These are phyloP conservation scores for Nycteola revayana DNA, from an alignment of 2,888 invertebrate species.

Conservation along the genomic window DNA sequence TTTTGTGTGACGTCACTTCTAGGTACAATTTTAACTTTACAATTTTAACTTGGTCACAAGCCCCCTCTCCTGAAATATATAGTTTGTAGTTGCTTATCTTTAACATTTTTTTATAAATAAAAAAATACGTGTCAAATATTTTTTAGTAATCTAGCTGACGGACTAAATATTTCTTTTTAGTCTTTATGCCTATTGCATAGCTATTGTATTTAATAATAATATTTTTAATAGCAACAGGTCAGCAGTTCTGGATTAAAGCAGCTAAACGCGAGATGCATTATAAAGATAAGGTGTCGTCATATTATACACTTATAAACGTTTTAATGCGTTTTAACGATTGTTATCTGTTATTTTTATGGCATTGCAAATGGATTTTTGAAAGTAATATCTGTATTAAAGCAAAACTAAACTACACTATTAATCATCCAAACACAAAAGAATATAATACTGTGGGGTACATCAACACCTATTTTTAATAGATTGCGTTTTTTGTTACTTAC, in stretches of 20 bases:
- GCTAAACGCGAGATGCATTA: slow-evolving; percentile 60
- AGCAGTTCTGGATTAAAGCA: slow-evolving; percentile 41
- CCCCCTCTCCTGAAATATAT: no score
- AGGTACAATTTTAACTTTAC: no score
- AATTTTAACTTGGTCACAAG: no score
- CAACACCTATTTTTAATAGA: slow-evolving; percentile 25
- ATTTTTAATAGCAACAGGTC: slow-evolving; percentile 23
- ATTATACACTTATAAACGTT: slow-evolving; percentile 63
- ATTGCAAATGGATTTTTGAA: slow-evolving; percentile 70
- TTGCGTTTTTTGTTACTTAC: slow-evolving; percentile 6
- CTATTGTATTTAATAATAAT: no score
- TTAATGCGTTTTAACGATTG: slow-evolving; percentile 65
- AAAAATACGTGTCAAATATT: no score
- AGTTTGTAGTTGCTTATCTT: no score
- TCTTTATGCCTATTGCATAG: no score
- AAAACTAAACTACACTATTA: slow-evolving; percentile 45
- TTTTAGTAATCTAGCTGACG: no score
- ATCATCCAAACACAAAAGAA: slow-evolving; percentile 50
- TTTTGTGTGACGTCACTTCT: no score
- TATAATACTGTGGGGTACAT: slow-evolving; percentile 24
- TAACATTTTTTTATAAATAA: no score
- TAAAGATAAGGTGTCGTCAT: slow-evolving; percentile 63
- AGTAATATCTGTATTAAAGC: slow-evolving; percentile 63
- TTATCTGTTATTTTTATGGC: slow-evolving; percentile 71
- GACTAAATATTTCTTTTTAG: no score